phyloP scores from a whole-genome alignment of 2,888 invertebrate species.

The Chrysodeixis includens region DNA sequence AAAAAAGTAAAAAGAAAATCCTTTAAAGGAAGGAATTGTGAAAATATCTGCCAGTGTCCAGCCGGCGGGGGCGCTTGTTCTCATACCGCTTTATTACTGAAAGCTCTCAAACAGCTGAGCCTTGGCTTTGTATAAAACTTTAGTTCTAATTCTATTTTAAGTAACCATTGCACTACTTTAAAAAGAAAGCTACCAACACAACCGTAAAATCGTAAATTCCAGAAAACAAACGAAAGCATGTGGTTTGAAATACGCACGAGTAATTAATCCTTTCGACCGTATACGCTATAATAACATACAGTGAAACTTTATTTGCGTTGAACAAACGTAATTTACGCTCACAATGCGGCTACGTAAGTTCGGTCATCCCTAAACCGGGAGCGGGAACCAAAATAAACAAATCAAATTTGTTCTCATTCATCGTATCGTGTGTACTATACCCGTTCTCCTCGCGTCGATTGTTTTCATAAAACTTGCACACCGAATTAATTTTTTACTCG shows the following conservation, averaged over 20 bases:
- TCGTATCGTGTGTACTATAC: constrained; percentile 62
- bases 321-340: constrained; percentile 79
- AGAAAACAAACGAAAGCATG: constrained; percentile 22
- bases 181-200: neutral
- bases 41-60: constrained; percentile 21
- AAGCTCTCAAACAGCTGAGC: constrained; percentile 67
- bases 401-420: constrained; percentile 66
- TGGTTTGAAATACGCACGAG: constrained; percentile 24
- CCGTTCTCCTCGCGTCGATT: constrained; percentile 55
- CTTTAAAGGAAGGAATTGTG: constrained; percentile 15
- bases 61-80: constrained; percentile 46
- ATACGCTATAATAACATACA: constrained; percentile 55
- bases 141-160: constrained; percentile 44
- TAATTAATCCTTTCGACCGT: constrained; percentile 62
- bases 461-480: constrained; percentile 69
- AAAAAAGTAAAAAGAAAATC: neutral
- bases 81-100: constrained; percentile 66
- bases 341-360: constrained; percentile 75
- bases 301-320: constrained; percentile 67
- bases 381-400: constrained; percentile 78
- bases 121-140: constrained; percentile 48
- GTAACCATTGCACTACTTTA: constrained; percentile 22
- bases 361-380: constrained; percentile 64
- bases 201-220: neutral
- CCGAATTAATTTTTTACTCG: constrained; percentile 59